phyloP scores from a whole-genome alignment of 2,888 invertebrate genomes.

The Anticlea derivata region DNA sequence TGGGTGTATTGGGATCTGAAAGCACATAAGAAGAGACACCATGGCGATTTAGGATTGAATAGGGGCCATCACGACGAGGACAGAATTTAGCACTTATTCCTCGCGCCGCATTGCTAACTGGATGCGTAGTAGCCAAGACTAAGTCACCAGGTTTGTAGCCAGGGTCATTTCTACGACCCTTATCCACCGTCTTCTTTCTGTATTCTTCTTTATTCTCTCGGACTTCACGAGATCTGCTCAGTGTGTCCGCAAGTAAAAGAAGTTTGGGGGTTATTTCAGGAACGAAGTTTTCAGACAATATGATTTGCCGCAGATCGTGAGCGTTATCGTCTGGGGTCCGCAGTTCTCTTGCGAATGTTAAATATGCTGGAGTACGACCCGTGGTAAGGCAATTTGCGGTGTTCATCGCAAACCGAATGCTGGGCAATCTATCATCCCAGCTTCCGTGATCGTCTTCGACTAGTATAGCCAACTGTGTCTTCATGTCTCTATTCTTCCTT shows the following conservation, averaged over 20 bases:
- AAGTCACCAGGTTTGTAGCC: constrained; percentile 15
- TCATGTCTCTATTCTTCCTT: constrained; percentile 15
- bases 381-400: constrained; percentile 30
- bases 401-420: constrained; percentile 20
- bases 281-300: constrained; percentile 21
- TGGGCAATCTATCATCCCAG: constrained; percentile 20
- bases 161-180: constrained; percentile 10
- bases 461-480: constrained; percentile 16
- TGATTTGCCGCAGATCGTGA: constrained; percentile 13
- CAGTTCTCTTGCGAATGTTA: constrained; percentile 43
- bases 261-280: constrained; percentile 25
- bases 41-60: not conserved
- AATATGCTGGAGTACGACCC: constrained; percentile 45
- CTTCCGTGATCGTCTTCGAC: constrained; percentile 21
- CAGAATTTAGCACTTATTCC: constrained; percentile 15
- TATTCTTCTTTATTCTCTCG: constrained; percentile 28
- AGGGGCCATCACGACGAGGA: constrained; percentile 20
- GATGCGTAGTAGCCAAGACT: constrained; percentile 1
- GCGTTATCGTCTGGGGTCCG: constrained; percentile 8
- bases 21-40: constrained; percentile 3
- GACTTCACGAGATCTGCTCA: constrained; percentile 21
- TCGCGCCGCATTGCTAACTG: not conserved
- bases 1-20: constrained; percentile 8
- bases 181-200: constrained; percentile 22
- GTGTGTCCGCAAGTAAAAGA: constrained; percentile 7